Base-by-base conservation (phyloP, 2,888 invertebrate species). In the Sarcophaga carnaria region DNA sequence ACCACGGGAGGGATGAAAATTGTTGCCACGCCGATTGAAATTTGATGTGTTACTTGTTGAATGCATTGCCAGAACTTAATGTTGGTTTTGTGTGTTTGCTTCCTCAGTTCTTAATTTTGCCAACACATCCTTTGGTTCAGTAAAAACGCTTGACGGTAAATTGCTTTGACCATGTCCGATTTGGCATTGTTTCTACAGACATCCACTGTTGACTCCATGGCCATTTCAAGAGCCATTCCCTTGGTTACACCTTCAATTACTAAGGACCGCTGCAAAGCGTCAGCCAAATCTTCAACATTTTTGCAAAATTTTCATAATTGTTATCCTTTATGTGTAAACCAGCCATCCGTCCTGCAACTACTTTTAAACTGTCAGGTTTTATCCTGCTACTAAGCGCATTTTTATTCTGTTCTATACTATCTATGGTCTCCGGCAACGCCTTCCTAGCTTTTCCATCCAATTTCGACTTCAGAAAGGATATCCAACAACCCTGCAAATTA, bases 51-150 rank as follows among this genome's bases (percentile, higher is more conserved):
- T 72, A n/a, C 62, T n/a, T 37, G 2, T 72, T 27, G 59, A 11
- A 20, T 37, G 60, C 59, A 77, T 37, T n/a, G 60, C 45, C 22
- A 77, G n/a, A 60, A 67, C 37, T 14, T 77, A 69, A 20, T 22
- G 59, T 14, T 67, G 27, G 27, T 77, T 60, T 45, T 37, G n/a
- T 45, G 54, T 49, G n/a, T 60, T 77, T n/a, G 77, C 17, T 20
- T 77, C 67, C 45, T 77, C 77, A 10, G 67, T 60, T 14, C 69
- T 47, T 17, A 78, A 45, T 45, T 77, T 77, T 22, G 77, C 77
- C 20, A 67, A 27, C 1, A 76, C 76, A 25, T 76, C 66, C 59
- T 76, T 75, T 12, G 75, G 64, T 22, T 75, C 64, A 17, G 27
- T 11, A 49, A 47, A 63, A n/a, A n/a, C n/a, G n/a, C n/a, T n/a